phyloP scores from a whole-genome alignment of 2,888 invertebrate species.

The Philaethria dido region DNA sequence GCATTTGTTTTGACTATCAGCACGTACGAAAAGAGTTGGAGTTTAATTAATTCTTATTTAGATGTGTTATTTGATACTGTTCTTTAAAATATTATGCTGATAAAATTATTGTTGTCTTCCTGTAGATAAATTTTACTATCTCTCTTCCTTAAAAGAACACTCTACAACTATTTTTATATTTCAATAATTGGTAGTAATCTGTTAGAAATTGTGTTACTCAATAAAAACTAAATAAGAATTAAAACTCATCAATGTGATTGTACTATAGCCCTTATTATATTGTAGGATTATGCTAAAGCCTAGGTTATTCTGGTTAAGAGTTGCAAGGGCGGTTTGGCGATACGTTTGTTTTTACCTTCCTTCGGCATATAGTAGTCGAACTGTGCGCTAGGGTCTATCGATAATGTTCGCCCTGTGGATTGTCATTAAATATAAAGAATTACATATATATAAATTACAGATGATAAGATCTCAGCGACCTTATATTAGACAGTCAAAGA shows the following conservation, averaged over 20 bases:
- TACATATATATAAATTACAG: constrained; percentile 8
- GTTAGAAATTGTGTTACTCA: background rate
- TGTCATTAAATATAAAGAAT: constrained; percentile 58
- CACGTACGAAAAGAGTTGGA: constrained; percentile 33
- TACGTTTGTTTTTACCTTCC: constrained; percentile 75
- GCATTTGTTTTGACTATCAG: constrained; percentile 16
- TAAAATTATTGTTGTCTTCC: background rate
- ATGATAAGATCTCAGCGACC: background rate
- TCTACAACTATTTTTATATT: background rate
- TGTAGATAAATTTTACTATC: background rate
- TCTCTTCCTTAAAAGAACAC: background rate
- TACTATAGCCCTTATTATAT: constrained; percentile 52
- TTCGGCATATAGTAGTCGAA: constrained; percentile 80
- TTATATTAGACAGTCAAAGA: constrained; percentile 8
- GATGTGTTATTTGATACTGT: too few species aligned
- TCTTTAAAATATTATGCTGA: background rate
- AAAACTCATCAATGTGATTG: constrained; percentile 51
- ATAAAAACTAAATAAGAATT: constrained; percentile 51
- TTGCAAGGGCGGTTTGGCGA: constrained; percentile 70
- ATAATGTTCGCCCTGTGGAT: constrained; percentile 81
- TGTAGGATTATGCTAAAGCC: constrained; percentile 77
- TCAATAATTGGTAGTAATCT: background rate
- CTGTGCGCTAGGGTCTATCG: constrained; percentile 76
- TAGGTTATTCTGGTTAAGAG: constrained; percentile 78
- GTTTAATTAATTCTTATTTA: constrained; percentile 41